Conservation (phyloP, 2,888 invertebrate species). For the Eupithecia exiguata region DNA sequence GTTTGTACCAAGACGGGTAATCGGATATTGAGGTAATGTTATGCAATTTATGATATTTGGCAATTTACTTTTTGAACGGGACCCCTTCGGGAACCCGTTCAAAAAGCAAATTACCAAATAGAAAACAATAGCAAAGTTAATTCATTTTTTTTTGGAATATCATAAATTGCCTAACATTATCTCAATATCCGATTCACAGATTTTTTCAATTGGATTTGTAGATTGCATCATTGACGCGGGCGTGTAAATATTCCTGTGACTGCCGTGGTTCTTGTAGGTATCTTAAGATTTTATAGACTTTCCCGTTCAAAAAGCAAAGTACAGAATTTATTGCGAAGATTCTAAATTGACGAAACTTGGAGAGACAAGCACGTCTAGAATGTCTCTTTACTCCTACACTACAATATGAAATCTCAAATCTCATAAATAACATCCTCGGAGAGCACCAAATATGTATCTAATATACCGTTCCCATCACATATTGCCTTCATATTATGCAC, state of each 20-base stretch:
- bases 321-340: neutral
- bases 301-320: neutral
- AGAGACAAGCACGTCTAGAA: neutral
- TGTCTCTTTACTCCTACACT: neutral
- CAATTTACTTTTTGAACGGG: no score
- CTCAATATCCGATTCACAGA: no score
- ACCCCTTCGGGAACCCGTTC: no score
- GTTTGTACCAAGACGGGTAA: no score
- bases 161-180: no score
- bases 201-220: no score
- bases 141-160: no score
- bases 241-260: no score
- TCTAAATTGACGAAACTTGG: neutral
- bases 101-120: no score
- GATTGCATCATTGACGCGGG: no score
- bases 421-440: neutral
- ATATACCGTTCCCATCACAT: constrained; percentile 26
- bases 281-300: neutral
- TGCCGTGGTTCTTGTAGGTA: no score
- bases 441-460: constrained; percentile 14
- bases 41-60: constrained; percentile 41
- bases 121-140: no score
- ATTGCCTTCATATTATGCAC: constrained; percentile 34
- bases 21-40: constrained; percentile 49
- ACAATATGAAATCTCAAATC: neutral